These are phyloP conservation scores for Ephestia elutella DNA, from an alignment of 1,140 invertebrate genomes.

Conservation along the genomic window DNA sequence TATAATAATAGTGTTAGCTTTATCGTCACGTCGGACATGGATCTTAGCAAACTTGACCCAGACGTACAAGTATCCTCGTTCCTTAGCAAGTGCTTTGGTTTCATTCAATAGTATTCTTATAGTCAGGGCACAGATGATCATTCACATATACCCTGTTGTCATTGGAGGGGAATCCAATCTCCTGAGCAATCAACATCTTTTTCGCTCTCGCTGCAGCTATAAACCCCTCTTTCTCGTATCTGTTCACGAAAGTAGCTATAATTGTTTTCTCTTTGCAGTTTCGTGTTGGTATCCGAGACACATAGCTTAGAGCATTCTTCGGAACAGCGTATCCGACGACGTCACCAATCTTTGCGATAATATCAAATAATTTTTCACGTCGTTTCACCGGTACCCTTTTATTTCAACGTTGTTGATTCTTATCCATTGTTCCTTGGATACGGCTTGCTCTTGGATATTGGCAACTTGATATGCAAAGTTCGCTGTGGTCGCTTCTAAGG, in stretches of 20 bases:
- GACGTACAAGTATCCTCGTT: constrained; percentile 10
- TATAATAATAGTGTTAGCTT: constrained; percentile 7
- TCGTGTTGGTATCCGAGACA: constrained; percentile 13
- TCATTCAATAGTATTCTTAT: constrained; percentile 16
- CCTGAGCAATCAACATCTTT: constrained; percentile 10
- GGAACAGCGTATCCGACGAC: not conserved
- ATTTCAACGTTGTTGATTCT: constrained; percentile 20
- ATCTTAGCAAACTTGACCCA: constrained; percentile 22
- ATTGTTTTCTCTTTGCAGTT: constrained; percentile 19
- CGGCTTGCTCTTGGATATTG: too few species aligned
- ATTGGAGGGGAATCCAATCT: constrained; percentile 13
- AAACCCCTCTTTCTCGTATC: constrained; percentile 23
- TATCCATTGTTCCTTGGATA: constrained; percentile 4
- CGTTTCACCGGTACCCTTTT: constrained; percentile 15
- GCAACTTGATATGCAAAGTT: too few species aligned
- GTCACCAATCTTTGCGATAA: constrained; percentile 10
- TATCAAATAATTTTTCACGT: constrained; percentile 16
- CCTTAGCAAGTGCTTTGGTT: constrained; percentile 14
- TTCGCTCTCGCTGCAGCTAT: constrained; percentile 16
- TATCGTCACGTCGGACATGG: constrained; percentile 18
- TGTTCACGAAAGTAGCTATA: constrained; percentile 20
- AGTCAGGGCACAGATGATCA: constrained; percentile 19
- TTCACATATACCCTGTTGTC: constrained; percentile 15
- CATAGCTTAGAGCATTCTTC: constrained; percentile 16
- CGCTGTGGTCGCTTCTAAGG: too few species aligned